phyloP scores from a whole-genome alignment of 2,888 invertebrate genomes.

The Pimpla rufipes region DNA sequence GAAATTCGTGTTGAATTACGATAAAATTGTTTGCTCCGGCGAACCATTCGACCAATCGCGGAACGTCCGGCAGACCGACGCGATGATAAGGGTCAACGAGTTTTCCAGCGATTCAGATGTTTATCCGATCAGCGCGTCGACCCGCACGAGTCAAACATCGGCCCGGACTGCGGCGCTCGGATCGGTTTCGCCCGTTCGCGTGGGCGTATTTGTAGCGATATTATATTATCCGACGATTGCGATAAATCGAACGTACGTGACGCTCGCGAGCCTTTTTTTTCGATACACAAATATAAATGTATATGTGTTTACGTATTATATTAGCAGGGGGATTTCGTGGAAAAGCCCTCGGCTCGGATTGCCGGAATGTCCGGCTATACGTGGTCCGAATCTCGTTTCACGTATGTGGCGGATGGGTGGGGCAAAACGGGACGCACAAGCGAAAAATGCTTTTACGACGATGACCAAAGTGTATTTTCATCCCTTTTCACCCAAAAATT shows the following conservation, averaged over 20 bases:
- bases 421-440: no score
- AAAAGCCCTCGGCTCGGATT: conserved; percentile 1
- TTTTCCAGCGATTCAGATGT: conserved; percentile 6
- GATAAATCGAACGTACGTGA: conserved; percentile 50
- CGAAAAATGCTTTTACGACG: no score
- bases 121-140: background rate
- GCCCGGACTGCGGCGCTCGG: background rate
- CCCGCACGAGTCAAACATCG: background rate
- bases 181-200: conserved; percentile 23
- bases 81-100: conserved; percentile 11
- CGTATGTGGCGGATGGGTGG: background rate
- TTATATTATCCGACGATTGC: conserved; percentile 27
- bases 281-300: background rate
- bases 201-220: conserved; percentile 34
- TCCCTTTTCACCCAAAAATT: no score
- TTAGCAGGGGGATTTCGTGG: background rate
- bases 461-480: no score
- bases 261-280: background rate
- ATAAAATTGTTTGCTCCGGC: no score
- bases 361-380: background rate
- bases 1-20: no score
- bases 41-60: no score
- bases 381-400: background rate
- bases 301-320: background rate
- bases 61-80: background rate